Percentiles rank a stretch among this genome's conserved stretches.
These are phyloP conservation scores for Rhopilema esculentum DNA, from an alignment of 30 jellyfish, hydroid and myxozoan genomes.

Conservation along the genomic window DNA sequence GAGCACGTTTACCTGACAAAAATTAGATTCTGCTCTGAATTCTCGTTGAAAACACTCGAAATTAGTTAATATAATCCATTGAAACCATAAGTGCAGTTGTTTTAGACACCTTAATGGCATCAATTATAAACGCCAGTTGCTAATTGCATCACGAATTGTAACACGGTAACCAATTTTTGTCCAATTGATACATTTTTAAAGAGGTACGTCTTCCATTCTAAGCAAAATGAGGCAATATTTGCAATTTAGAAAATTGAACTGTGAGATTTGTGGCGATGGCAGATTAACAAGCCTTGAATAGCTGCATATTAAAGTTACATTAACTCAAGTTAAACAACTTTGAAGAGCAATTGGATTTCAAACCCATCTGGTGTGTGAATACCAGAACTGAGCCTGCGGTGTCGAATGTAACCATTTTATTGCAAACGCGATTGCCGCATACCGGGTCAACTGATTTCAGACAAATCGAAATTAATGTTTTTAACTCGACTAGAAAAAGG, in stretches of 20 bases:
- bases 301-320: constrained; percentile 47
- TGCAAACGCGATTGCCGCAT: constrained; percentile 35
- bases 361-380: constrained; percentile 33
- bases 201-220: constrained; percentile 11
- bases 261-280: constrained; percentile 51
- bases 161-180: constrained; percentile 35
- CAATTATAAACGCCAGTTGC: constrained; percentile 39
- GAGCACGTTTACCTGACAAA: background rate
- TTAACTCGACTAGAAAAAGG: background rate
- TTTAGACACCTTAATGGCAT: constrained; percentile 52
- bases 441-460: constrained; percentile 17
- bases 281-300: constrained; percentile 33
- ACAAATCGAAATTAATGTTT: background rate
- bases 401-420: constrained; percentile 26
- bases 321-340: constrained; percentile 55
- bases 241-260: constrained; percentile 48
- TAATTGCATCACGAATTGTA: constrained; percentile 32
- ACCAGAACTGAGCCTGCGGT: constrained; percentile 49
- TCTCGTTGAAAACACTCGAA: background rate
- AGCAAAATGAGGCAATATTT: constrained; percentile 23
- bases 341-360: constrained; percentile 47
- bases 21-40: background rate
- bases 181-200: constrained; percentile 50
- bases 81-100: constrained; percentile 39
- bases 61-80: constrained; percentile 17